Conservation (phyloP, 2,113 vertebrate genomes). For the Regulus satrapa region DNA sequence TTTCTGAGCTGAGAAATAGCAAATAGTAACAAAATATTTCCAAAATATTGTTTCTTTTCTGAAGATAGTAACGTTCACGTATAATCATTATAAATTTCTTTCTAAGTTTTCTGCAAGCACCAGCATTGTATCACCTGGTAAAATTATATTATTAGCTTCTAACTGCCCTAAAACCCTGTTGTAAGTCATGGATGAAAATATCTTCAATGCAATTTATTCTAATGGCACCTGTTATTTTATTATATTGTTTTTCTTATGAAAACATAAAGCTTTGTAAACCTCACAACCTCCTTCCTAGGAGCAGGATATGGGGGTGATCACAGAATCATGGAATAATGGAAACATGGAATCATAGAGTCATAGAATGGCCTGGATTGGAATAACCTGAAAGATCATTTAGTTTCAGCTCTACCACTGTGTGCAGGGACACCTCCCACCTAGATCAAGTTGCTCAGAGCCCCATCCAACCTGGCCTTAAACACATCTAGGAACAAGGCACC, state of each 20-base stretch:
- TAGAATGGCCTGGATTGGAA: not conserved
- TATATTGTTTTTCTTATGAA: not conserved
- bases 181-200: not conserved
- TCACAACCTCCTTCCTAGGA: not conserved
- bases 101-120: conserved; percentile 37
- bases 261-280: not conserved
- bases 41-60: not conserved
- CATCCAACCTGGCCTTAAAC: not conserved
- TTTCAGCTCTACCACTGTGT: not conserved
- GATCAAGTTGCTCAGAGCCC: not conserved
- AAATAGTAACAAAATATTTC: conserved; percentile 3
- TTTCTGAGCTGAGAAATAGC: not conserved
- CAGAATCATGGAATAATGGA: not conserved
- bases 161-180: not conserved
- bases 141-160: conserved; percentile 16
- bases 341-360: not conserved
- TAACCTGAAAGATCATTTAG: not conserved
- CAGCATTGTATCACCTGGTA: conserved; percentile 1
- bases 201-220: not conserved
- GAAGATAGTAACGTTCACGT: not conserved
- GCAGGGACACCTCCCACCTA: not conserved
- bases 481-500: not conserved
- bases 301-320: not conserved
- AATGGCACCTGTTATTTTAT: not conserved
- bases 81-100: conserved; percentile 26